Conservation (phyloP, 2,888 invertebrate genomes). For the Xanthia icteritia region DNA sequence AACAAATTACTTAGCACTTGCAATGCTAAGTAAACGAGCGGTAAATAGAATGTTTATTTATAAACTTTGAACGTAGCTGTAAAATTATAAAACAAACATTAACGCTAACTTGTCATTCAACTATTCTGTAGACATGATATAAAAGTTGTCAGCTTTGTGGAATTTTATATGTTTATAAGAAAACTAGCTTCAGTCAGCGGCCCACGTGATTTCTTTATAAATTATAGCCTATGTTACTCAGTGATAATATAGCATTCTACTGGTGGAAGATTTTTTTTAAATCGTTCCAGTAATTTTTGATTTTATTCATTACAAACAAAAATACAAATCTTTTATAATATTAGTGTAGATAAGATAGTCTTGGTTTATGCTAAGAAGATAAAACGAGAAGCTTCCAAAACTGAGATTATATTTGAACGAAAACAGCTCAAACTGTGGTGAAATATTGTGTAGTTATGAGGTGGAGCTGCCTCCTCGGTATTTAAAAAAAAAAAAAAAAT, state of each 20-base stretch:
- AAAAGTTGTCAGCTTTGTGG: conserved; percentile 6
- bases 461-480: neutral
- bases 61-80: conserved; percentile 35
- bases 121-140: conserved; percentile 10
- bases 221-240: too few relatives aligned
- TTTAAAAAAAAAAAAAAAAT: too few relatives aligned
- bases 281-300: too few relatives aligned
- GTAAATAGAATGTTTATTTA: conserved; percentile 49
- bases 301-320: too few relatives aligned
- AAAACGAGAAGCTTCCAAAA: neutral
- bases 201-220: too few relatives aligned
- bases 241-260: neutral
- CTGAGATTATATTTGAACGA: neutral
- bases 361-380: too few relatives aligned
- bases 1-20: conserved; percentile 39
- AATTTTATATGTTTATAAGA: conserved; percentile 4
- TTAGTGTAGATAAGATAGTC: too few relatives aligned
- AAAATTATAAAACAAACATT: conserved; percentile 18
- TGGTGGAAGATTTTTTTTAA: too few relatives aligned
- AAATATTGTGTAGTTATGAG: neutral
- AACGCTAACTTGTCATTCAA: conserved; percentile 27
- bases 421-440: neutral
- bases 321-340: too few relatives aligned
- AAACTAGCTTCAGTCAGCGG: neutral
- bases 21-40: conserved; percentile 15